These are phyloP conservation scores for Centropyge bicolor DNA, from an alignment of 2,797 vertebrate genomes.

Conservation along the genomic window DNA sequence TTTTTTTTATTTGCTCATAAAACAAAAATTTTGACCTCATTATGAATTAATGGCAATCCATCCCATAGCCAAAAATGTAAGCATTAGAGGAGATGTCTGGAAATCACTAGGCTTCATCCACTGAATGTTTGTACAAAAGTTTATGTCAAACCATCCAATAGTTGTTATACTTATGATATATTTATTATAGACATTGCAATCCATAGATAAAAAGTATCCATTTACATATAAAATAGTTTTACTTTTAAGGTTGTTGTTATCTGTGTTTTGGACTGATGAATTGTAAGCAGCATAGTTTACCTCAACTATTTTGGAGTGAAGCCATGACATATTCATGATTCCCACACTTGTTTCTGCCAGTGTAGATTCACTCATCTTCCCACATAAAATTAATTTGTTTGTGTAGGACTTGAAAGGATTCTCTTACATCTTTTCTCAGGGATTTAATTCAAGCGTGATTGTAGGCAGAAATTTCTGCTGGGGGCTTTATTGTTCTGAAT, in stretches of 20 bases:
- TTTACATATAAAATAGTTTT: background rate
- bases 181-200: background rate
- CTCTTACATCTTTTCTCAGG: slow-evolving; percentile 3
- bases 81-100: background rate
- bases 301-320: background rate
- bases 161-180: background rate
- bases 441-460: slow-evolving; percentile 3
- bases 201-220: background rate
- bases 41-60: background rate
- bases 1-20: background rate
- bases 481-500: slow-evolving; percentile 57
- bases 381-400: background rate
- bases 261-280: background rate
- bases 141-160: background rate
- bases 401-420: background rate
- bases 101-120: background rate
- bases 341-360: background rate
- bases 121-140: background rate
- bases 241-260: background rate
- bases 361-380: background rate
- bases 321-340: background rate
- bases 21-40: background rate
- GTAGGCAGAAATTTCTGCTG: slow-evolving; percentile 29
- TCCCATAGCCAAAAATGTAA: too few relatives aligned
- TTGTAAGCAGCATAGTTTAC: background rate